Percentiles rank a stretch among this genome's conserved stretches.
These are phyloP conservation scores for Tauraco hartlaubi DNA, from an alignment of 2,797 vertebrate genomes.

Conservation along the genomic window DNA sequence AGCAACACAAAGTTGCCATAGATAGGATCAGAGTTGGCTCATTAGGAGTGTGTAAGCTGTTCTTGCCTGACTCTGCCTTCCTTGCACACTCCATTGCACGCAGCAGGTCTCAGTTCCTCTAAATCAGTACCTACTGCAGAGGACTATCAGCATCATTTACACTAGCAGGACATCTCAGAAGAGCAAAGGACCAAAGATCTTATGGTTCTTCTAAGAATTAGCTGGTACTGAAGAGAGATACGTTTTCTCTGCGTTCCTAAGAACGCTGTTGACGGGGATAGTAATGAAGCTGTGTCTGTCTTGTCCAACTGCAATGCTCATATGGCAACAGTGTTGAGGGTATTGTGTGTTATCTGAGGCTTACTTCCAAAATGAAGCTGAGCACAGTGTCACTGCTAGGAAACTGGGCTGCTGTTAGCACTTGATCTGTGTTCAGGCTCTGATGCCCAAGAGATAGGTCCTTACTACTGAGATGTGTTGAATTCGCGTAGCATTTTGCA, in stretches of 20 bases:
- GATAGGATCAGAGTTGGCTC: constrained; percentile 30
- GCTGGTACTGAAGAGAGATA: neutral
- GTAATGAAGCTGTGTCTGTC: neutral
- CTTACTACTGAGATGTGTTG: neutral
- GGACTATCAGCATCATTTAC: neutral
- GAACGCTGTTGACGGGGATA: neutral
- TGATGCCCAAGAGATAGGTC: neutral
- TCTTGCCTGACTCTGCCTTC: neutral
- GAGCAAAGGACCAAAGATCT: neutral
- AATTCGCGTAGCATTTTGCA: neutral
- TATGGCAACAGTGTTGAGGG: neutral
- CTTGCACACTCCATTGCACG: neutral
- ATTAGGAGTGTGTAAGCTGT: neutral
- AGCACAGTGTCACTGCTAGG: neutral
- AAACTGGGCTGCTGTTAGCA: neutral
- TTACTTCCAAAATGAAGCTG: neutral
- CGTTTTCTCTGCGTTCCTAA: neutral
- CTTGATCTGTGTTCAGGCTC: neutral
- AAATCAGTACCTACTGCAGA: neutral
- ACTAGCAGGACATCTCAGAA: neutral
- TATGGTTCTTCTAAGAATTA: neutral
- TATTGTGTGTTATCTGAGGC: neutral
- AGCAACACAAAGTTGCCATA: neutral
- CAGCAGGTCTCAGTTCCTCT: neutral
- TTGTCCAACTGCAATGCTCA: neutral